Evolutionary conservation across 2,113 vertebrate species (phyloP), one percentile per base, ranked within the genome.

Genomic region (Rhabdomys dilectus): DNA sequence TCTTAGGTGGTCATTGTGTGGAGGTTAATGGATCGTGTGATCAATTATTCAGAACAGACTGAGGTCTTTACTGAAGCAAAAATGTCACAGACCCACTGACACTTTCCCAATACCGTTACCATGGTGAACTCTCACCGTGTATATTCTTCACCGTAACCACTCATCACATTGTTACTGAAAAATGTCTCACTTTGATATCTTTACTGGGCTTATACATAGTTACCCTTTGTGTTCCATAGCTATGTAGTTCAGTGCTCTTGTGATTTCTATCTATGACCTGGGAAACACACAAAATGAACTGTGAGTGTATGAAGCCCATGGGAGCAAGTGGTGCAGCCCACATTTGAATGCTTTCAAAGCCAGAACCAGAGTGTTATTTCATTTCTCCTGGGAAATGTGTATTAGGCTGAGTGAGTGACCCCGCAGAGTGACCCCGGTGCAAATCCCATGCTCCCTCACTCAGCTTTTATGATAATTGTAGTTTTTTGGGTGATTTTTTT

Each of bases 31-130:
- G 87, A 45, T 60, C 70, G 45, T 8, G 26, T 0, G 0, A 85
- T 96, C 97, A 75, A 94, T 98, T 96, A 93, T 94, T 96, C 97
- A 96, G 88, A 96, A 39, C 31, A 72, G 10, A 7, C 5, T 3
- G 62, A 95, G 68, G 72, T 93, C 96, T 4, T 53, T 96, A 80
- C 1, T 7, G 95, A 94, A 96, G 88, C 48, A 78, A 93, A 84
- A 94, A 58, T 11, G 81, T 95, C 95, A 95, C 91, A 96, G 78
- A 51, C 96, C 95, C 95, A 88, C 68, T 93, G 96, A 95, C 95
- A 72, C 0, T 0, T 86, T 89, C 48, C 75, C 91, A 80, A 96
- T 91, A 97, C 95, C 95, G 96, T 97, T 92, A 97, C 64, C 64
- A 68, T 34, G 68, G 24, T 70, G 15, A 8, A 45, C 93, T 95